Conservation (phyloP, 2,113 vertebrate genomes). For the Bubalus kerabau region DNA sequence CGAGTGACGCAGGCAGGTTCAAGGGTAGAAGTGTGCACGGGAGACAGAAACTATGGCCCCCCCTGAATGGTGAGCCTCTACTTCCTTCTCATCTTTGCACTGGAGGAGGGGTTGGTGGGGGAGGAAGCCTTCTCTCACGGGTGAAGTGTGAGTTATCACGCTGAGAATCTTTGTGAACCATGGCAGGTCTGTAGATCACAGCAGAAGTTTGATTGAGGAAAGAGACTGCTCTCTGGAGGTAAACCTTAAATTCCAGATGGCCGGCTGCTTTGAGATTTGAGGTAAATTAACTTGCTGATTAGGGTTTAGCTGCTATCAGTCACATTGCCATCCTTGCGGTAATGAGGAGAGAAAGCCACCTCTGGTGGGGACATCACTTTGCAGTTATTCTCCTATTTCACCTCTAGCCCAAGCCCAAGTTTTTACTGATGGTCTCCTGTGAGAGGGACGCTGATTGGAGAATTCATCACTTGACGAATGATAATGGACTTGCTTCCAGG, state of each 20-base stretch:
- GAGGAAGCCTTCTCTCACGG: neutral
- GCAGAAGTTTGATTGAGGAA: neutral
- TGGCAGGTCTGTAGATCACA: neutral
- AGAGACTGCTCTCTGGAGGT: conserved; percentile 2
- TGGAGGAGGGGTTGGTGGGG: neutral
- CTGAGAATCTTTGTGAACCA: neutral
- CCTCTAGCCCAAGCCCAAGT: neutral
- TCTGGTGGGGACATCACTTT: neutral
- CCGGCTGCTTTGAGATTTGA: neutral
- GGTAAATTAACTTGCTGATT: conserved; percentile 50
- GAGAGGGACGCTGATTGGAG: neutral
- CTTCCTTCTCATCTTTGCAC: neutral
- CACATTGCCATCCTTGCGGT: neutral
- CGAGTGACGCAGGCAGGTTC: neutral
- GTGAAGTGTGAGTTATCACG: neutral
- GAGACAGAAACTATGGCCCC: neutral
- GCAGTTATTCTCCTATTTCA: neutral
- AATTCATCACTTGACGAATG: neutral
- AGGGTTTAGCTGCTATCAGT: neutral
- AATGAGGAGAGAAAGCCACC: neutral
- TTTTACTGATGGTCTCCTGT: neutral
- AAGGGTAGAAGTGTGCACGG: neutral
- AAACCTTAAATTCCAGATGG: conserved; percentile 13
- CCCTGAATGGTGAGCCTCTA: no score
- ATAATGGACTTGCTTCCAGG: neutral